Conservation (phyloP, 2,888 invertebrate species). For the Polylopha cassiicola region DNA sequence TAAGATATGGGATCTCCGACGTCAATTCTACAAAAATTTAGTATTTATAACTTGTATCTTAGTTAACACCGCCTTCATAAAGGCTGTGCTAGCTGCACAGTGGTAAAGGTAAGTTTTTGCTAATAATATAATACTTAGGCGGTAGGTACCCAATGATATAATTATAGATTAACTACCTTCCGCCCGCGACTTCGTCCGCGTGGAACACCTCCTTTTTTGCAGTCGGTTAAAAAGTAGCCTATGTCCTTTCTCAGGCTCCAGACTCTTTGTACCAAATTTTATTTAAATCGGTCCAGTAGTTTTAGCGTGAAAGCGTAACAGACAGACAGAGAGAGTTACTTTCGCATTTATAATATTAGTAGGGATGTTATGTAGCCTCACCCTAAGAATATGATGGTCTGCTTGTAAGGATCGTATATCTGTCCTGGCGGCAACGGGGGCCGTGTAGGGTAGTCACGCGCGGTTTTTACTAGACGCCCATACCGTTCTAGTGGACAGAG, state of each 20-base stretch:
- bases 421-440: constrained; percentile 56
- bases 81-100: neutral
- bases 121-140: too few relatives aligned
- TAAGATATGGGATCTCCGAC: constrained; percentile 67
- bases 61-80: neutral
- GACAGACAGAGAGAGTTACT: too few relatives aligned
- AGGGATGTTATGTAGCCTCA: constrained; percentile 35
- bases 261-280: too few relatives aligned
- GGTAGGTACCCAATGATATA: too few relatives aligned
- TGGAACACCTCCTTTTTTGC: too few relatives aligned
- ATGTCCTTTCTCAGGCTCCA: too few relatives aligned
- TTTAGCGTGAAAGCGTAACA: too few relatives aligned
- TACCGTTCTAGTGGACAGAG: constrained; percentile 57
- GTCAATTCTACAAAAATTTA: constrained; percentile 50
- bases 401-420: constrained; percentile 67
- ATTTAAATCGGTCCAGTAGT: too few relatives aligned
- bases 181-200: too few relatives aligned
- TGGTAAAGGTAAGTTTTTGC: neutral
- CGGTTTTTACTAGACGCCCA: constrained; percentile 56
- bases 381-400: constrained; percentile 67
- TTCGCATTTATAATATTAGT: too few relatives aligned
- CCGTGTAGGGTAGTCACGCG: constrained; percentile 52
- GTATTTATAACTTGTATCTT: neutral
- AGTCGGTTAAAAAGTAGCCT: too few relatives aligned
- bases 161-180: too few relatives aligned